Base-by-base conservation (phyloP, 2,888 invertebrate genomes). In the Lymantria dispar region DNA sequence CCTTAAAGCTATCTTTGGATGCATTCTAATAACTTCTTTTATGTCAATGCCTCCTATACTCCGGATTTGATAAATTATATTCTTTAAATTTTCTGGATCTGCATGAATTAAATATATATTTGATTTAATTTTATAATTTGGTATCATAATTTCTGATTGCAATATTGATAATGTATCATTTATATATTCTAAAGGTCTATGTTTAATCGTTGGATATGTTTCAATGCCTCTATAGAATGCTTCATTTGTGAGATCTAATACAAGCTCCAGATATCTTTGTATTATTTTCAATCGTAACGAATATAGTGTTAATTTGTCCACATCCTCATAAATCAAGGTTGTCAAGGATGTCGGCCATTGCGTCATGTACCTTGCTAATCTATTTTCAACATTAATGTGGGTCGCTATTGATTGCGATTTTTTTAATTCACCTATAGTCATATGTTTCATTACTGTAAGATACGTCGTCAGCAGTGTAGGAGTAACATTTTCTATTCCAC, bases 281-380 rank as follows among this genome's bases (percentile, higher is more conserved):
- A 91, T 80, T 48, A 91, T 86, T 78, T 85, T 87, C 14, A 91
- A 65, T 0, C 91, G 73, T 43, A 90, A 64, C 13, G 62, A 50
- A 58, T 78, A 78, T 29, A 91, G 63, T 43, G 84, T 81, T 38
- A 68, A 61, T 13, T 79, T 53, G 57, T 85, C 71, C 0, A 81
- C 56, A 72, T 90, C 81, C 62, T 78, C 83, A 63, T 76, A 68
- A 43, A 90, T 76, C 43, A 82, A 69, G 31, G 84, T 85, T 31
- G 91, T 90, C 0, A 91, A 74, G 30, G 91, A 91, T 52, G 91
- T 87, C 7, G 91, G 91, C 91, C 91, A 92, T 51, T 86, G 83
- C 3, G 87, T 86, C 84, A 92, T 81, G 51, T 62, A 85, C 56
- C 81, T 75, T 29, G 90, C 89, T 29, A 92, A 69, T 60, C 68